phyloP scores from a whole-genome alignment of 1,140 invertebrate genomes.

The Heliconius hewitsoni region DNA sequence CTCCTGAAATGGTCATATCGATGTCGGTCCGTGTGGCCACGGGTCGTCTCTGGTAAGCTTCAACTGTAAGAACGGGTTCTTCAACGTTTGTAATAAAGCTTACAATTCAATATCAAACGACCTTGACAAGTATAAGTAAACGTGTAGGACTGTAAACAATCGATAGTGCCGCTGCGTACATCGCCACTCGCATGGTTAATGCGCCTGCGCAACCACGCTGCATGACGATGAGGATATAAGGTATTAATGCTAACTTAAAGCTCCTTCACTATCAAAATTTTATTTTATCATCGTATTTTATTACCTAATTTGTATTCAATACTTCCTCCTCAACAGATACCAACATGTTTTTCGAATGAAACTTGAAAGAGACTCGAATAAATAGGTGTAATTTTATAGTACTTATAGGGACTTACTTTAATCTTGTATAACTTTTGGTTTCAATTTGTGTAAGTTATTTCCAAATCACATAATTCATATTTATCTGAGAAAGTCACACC shows the following conservation, averaged over 20 bases:
- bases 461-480: constrained; percentile 46
- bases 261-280: constrained; percentile 63
- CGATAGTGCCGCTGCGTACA: constrained; percentile 60
- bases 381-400: constrained; percentile 18
- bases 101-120: constrained; percentile 44
- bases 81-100: constrained; percentile 46
- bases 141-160: constrained; percentile 67
- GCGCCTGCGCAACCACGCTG: constrained; percentile 58
- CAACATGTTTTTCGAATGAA: constrained; percentile 23
- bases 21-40: constrained; percentile 60
- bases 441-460: constrained; percentile 28
- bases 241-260: constrained; percentile 54
- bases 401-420: constrained; percentile 13
- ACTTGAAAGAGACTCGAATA: constrained; percentile 16
- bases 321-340: constrained; percentile 46
- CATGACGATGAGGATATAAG: constrained; percentile 68
- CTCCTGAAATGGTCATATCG: constrained; percentile 72
- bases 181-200: constrained; percentile 68
- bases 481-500: constrained; percentile 54
- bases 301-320: constrained; percentile 72
- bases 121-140: constrained; percentile 48
- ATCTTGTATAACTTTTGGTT: constrained; percentile 42
- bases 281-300: constrained; percentile 61
- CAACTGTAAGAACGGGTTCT: constrained; percentile 31
- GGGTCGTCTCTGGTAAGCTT: constrained; percentile 18